Evolutionary conservation across 2,797 vertebrate genomes (phyloP).

Genomic region (Gallinago solitaria): DNA sequence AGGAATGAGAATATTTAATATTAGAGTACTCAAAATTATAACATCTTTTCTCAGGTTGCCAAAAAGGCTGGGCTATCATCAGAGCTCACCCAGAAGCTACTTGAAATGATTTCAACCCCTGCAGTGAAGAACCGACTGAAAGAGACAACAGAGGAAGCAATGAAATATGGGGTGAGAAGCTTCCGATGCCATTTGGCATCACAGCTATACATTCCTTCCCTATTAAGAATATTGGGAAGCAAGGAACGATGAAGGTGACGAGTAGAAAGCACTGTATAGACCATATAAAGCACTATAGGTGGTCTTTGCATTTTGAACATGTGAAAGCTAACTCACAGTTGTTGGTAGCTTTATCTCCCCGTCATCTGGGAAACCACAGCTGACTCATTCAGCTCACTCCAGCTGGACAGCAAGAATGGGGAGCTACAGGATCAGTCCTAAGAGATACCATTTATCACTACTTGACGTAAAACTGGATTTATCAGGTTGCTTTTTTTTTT

Average conservation of each 20-base stretch:
- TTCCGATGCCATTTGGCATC: neutral
- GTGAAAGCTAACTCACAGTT: neutral
- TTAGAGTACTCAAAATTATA: neutral
- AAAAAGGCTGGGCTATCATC: constrained; percentile 83
- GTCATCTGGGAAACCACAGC: neutral
- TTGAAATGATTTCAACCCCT: constrained; percentile 75
- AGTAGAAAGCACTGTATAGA: neutral
- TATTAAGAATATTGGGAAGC: neutral
- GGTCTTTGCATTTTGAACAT: neutral
- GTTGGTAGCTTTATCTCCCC: neutral
- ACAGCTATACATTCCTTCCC: neutral
- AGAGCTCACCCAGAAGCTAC: constrained; percentile 71
- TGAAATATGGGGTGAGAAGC: constrained; percentile 82
- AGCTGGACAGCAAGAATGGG: neutral
- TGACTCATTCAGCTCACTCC: neutral
- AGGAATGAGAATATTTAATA: neutral
- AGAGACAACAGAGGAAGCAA: constrained; percentile 80
- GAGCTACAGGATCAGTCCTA: neutral
- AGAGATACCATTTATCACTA: neutral
- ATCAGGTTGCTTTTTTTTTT: neutral
- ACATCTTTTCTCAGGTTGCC: constrained; percentile 78
- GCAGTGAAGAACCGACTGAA: constrained; percentile 86
- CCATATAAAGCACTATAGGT: neutral
- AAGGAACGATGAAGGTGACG: neutral
- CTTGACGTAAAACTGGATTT: neutral